Evolutionary conservation across 2,797 vertebrate genomes (phyloP).

Genomic region (Characodon lateralis): DNA sequence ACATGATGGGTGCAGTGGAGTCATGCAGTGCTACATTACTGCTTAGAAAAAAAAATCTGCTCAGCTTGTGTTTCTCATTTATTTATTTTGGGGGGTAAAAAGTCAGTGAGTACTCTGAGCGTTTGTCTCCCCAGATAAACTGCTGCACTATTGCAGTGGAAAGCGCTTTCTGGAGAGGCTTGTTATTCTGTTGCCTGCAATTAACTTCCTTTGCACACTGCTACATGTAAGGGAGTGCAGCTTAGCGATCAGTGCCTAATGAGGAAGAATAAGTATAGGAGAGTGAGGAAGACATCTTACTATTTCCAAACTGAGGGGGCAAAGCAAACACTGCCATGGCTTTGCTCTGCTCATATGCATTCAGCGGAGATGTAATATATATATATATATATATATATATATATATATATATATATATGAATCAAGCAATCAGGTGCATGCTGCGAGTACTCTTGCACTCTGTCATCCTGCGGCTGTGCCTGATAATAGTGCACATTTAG

Average conservation of each 20-base stretch:
- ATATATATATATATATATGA: too few species aligned
- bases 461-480: slow-evolving; percentile 15
- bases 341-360: slow-evolving; percentile 5
- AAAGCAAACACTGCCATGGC: neutral
- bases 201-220: slow-evolving; percentile 61
- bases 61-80: neutral
- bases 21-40: slow-evolving; percentile 20
- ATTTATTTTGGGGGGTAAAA: slow-evolving; percentile 25
- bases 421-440: slow-evolving; percentile 14
- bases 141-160: slow-evolving; percentile 62
- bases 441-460: slow-evolving; percentile 12
- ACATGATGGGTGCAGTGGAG: slow-evolving; percentile 33
- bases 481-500: neutral
- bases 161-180: slow-evolving; percentile 34
- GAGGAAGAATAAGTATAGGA: neutral
- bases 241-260: slow-evolving; percentile 1
- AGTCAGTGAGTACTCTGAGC: slow-evolving; percentile 47
- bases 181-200: slow-evolving; percentile 28
- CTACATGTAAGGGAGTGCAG: slow-evolving; percentile 9
- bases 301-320: slow-evolving; percentile 30
- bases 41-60: slow-evolving; percentile 12
- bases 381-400: neutral
- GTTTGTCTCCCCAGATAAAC: slow-evolving; percentile 25
- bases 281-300: neutral
- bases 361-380: neutral